Base-by-base conservation (phyloP, 2,113 vertebrate genomes). In the Psettodes erumei region DNA sequence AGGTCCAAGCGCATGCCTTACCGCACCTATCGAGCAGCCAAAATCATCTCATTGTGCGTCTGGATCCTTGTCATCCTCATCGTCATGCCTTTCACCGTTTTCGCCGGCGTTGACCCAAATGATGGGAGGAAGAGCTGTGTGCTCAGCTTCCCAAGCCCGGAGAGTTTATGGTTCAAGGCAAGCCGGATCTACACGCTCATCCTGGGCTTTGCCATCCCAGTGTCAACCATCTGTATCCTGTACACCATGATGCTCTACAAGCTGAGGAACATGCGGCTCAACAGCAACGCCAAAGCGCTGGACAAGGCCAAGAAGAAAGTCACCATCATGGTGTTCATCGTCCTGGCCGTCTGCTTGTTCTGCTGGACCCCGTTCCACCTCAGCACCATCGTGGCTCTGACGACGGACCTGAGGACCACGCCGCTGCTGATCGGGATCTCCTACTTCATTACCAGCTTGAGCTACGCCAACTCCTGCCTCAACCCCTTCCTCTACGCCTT, bases 281-380 rank as follows among this genome's bases (percentile, higher is more conserved):
- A 93, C 84, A 95, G 95, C 3, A 96, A 97, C 0, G 94, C 95
- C 51, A 96, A 96, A 81, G 96, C 95, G 0, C 91, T 97, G 70
- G 96, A 96, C 88, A 97, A 96, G 83, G 96, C 96, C 68, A 96
- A 96, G 92, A 94, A 94, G 84, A 98, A 94, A 51, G 96, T 96
- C 38, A 98, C 96, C 1, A 19, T 95, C 7, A 97, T 97, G 95
- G 96, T 98, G 73, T 96, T 96, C 51, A 93, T 96, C 0, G 96
- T 98, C 10, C 79, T 98, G 79, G 95, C 96, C 0, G 94, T 96
- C 38, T 97, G 96, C 37, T 89, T 98, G 62, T 95, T 97, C 90
- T 98, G 97, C 77, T 98, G 96, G 96, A 97, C 94, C 0, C 96
- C 96, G 3, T 98, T 96, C 86, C 96, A 98, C 82, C 87, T 98